Evolutionary conservation across 1,140 invertebrate genomes (phyloP).

Genomic region (Cecropterus lyciades): DNA sequence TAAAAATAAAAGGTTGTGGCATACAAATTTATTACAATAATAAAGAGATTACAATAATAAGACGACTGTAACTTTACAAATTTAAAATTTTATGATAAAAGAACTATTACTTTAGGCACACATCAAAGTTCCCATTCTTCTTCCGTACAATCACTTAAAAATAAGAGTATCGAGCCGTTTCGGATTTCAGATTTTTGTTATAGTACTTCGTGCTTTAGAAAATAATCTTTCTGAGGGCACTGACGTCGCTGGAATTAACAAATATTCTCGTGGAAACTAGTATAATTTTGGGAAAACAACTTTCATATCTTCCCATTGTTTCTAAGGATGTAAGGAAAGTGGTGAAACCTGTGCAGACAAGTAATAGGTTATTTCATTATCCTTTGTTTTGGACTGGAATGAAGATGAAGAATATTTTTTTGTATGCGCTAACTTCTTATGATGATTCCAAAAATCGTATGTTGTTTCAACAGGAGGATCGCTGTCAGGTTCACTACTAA

Average conservation of each 20-base stretch:
- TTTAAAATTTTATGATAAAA: conserved; percentile 11
- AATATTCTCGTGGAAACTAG: conserved; percentile 29
- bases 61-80: conserved; percentile 10
- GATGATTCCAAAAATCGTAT: too few species aligned
- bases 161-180: conserved; percentile 24
- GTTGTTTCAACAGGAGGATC: too few species aligned
- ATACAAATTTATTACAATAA: conserved; percentile 13
- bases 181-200: conserved; percentile 34
- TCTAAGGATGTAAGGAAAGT: background rate
- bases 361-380: too few species aligned
- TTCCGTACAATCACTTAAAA: conserved; percentile 26
- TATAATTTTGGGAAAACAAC: conserved; percentile 33
- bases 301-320: conserved; percentile 35
- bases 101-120: conserved; percentile 5
- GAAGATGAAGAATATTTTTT: too few species aligned
- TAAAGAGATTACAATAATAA: conserved; percentile 11
- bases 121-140: conserved; percentile 11
- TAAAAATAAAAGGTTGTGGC: conserved; percentile 5
- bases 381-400: too few species aligned
- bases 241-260: conserved; percentile 38
- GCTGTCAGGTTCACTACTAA: too few species aligned
- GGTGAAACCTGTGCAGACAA: too few species aligned
- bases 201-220: conserved; percentile 40
- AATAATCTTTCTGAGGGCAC: conserved; percentile 39
- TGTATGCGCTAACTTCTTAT: too few species aligned